Percentiles rank a stretch among this genome's conserved stretches.
Evolutionary conservation across 2,888 invertebrate species (phyloP).

Genomic region (Biston stratarius): DNA sequence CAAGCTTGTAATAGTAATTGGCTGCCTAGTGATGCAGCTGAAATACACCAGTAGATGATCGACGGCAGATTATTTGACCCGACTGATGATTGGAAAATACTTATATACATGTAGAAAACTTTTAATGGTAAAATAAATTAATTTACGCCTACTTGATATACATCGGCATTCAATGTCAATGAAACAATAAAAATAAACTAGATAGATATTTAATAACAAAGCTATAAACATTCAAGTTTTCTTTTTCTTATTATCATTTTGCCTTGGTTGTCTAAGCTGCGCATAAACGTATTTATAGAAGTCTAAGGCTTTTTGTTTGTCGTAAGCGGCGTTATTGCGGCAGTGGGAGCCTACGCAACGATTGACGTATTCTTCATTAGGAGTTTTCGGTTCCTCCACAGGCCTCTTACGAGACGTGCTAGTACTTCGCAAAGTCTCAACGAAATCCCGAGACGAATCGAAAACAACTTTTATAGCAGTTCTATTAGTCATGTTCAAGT

Average conservation of each 20-base stretch:
- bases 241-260: constrained; percentile 60
- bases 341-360: constrained; percentile 71
- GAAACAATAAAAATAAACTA: constrained; percentile 41
- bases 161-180: constrained; percentile 33
- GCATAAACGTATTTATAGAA: constrained; percentile 84
- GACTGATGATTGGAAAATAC: too few relatives aligned
- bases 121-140: too few relatives aligned
- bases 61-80: too few relatives aligned
- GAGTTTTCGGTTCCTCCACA: constrained; percentile 55
- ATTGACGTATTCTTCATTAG: constrained; percentile 66
- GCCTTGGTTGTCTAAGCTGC: constrained; percentile 72
- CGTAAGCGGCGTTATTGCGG: constrained; percentile 70
- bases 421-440: constrained; percentile 75
- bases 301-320: constrained; percentile 79
- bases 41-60: too few relatives aligned
- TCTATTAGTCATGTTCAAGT: constrained; percentile 75
- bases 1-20: too few relatives aligned
- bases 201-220: constrained; percentile 47
- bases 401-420: constrained; percentile 60
- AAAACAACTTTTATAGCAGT: constrained; percentile 78
- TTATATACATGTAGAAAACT: background rate
- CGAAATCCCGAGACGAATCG: constrained; percentile 78
- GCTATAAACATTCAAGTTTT: constrained; percentile 53
- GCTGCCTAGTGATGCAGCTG: too few relatives aligned
- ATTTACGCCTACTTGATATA: background rate